phyloP scores from a whole-genome alignment of 1,140 invertebrate genomes.

The Lineus longissimus region DNA sequence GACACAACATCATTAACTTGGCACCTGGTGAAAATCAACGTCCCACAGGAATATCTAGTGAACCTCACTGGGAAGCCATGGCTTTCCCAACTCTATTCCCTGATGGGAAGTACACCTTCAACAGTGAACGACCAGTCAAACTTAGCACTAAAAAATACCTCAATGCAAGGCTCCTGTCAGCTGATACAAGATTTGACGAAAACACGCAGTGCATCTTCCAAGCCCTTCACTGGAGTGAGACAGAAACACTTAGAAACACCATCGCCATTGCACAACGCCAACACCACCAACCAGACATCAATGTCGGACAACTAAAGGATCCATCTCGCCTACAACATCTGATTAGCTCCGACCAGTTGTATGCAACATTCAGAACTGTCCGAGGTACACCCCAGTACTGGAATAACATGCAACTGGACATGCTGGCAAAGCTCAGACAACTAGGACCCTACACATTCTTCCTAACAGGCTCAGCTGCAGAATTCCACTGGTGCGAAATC shows the following conservation, averaged over 20 bases:
- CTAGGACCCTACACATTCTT: background rate
- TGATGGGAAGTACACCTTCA: background rate
- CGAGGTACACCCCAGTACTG: background rate
- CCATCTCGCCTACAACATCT: too few species aligned
- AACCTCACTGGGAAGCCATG: background rate
- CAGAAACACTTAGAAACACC: too few species aligned
- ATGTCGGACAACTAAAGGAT: too few species aligned
- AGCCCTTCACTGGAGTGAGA: background rate
- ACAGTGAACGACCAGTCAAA: background rate
- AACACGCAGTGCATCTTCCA: background rate
- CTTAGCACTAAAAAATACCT: background rate
- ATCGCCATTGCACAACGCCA: too few species aligned
- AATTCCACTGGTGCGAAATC: background rate
- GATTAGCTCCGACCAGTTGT: background rate
- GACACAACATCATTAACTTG: conserved; percentile 11
- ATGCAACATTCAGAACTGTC: background rate
- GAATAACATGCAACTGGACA: background rate
- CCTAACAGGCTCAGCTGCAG: background rate
- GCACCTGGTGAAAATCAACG: conserved; percentile 5
- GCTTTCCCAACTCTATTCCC: background rate
- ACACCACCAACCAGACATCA: too few species aligned
- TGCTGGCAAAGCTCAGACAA: background rate
- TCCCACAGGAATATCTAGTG: background rate
- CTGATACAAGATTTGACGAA: background rate
- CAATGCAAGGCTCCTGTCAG: background rate